A percentile compares a stretch with the other conserved stretches of the same genome.
phyloP scores from a whole-genome alignment of 1,140 invertebrate species.

The Aphaenogaster floridana region DNA sequence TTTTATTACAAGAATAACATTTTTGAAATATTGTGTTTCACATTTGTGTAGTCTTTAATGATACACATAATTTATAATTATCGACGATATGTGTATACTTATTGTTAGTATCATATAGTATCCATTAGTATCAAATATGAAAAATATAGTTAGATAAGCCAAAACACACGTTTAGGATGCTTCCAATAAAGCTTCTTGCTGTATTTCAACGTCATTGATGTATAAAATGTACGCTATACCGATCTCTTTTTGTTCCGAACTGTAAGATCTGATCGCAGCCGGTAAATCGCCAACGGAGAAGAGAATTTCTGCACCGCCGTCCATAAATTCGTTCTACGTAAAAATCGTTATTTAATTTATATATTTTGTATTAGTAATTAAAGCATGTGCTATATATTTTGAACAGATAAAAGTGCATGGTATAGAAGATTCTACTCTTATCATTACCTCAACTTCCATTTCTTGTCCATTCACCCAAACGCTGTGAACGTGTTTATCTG shows the following conservation, averaged over 20 bases:
- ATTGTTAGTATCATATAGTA: neutral
- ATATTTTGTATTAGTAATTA: constrained; percentile 14
- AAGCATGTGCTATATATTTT: neutral
- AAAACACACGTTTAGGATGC: neutral
- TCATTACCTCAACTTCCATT: constrained; percentile 87
- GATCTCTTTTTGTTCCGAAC: constrained; percentile 81
- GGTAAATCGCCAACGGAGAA: constrained; percentile 88
- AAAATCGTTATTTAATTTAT: constrained; percentile 9
- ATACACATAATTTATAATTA: neutral
- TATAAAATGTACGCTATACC: constrained; percentile 82
- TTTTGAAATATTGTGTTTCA: constrained; percentile 6
- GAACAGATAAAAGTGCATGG: neutral
- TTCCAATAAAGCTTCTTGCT: constrained; percentile 70
- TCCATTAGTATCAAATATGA: constrained; percentile 18
- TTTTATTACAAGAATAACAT: neutral
- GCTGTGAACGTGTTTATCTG: constrained; percentile 93
- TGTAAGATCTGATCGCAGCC: constrained; percentile 88
- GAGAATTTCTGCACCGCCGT: constrained; percentile 92
- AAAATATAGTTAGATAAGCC: neutral
- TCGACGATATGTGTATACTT: neutral
- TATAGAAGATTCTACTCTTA: neutral
- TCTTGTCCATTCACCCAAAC: constrained; percentile 93
- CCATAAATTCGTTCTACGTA: constrained; percentile 91
- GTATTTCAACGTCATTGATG: constrained; percentile 80
- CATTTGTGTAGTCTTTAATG: neutral